Evolutionary conservation across 2,113 vertebrate species (phyloP).

Genomic region (Lepus europaeus): DNA sequence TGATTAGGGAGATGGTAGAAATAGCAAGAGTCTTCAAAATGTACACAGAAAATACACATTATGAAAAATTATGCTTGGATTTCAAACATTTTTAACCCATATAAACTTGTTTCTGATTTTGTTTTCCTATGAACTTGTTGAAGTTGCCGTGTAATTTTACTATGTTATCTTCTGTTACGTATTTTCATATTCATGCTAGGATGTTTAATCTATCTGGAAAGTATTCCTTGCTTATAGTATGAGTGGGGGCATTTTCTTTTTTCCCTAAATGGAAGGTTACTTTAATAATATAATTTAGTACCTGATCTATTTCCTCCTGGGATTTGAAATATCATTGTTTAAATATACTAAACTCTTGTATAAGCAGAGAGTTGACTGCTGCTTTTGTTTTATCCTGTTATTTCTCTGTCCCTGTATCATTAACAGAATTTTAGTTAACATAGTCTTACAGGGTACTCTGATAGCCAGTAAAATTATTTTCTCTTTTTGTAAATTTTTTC

Average conservation of each 20-base stretch:
- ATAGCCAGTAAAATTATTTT: background rate
- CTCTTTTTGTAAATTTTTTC: background rate
- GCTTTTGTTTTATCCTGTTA: background rate
- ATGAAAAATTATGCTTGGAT: too few relatives aligned
- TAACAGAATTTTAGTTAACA: background rate
- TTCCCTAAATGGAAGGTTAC: background rate
- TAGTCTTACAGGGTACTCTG: background rate
- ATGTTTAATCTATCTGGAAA: background rate
- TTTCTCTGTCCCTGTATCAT: background rate
- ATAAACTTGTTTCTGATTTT: too few relatives aligned
- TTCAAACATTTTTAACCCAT: too few relatives aligned
- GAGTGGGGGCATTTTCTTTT: background rate
- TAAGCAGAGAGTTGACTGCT: background rate
- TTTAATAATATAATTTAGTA: background rate
- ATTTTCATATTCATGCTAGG: background rate
- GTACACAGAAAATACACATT: too few relatives aligned
- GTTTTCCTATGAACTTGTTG: too few relatives aligned
- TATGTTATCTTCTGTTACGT: background rate
- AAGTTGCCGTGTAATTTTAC: background rate
- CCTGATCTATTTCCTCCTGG: background rate
- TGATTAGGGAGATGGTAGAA: background rate
- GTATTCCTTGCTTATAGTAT: background rate
- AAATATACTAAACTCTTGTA: background rate
- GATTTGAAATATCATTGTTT: background rate
- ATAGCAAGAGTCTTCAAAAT: background rate